Evolutionary conservation across 2,888 invertebrate species (phyloP), one percentile per base, ranked within the genome.

Genomic region (Trichopria drosophilae): DNA sequence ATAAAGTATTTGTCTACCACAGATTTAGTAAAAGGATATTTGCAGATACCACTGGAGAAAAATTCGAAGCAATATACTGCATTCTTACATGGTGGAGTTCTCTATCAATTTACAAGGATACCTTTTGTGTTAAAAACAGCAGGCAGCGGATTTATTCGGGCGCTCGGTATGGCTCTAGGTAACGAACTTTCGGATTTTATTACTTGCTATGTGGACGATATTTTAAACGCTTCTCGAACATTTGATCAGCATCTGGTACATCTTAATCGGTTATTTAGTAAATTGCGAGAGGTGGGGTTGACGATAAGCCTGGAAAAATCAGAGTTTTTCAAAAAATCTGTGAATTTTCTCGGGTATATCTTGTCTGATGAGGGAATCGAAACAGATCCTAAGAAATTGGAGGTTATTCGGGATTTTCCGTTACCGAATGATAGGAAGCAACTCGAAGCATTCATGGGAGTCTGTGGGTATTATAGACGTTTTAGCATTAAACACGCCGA

Each of bases 1-100:
- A 52, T 45, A 0, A 39, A 53, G 16, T 56, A 39, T 34, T 22
- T 69, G 77, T 61, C 67, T 79, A 29, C 73, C 80, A 58, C 77
- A 80, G 26, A 71, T 82, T 34, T 75, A 81, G 28, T 36, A 0
- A 45, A 12, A 3, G 36, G 45, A 2, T 36, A 36, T 12, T 45
- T 35, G 45, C 36, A 45, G 13, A 13, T 44, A 1, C 44, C 35
- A 1, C 12, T 36, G 1, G 19, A 18, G 6, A 15, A 3, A 7
- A 28, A 45, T 4, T 45, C 36, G 19, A 16, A 36, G 4, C 23
- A 45, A 15, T 45, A 26, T 16, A 45, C 45, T 7, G 45, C 45
- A 4, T 45, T 45, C 13, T 4, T 36, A 9, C 15, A 36, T 19
- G 36, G 36, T 4, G 36, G 36, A 1, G 5, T 4, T 3, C 28